phyloP scores from a whole-genome alignment of 1,140 invertebrate species.

The Solenopsis fugax region DNA sequence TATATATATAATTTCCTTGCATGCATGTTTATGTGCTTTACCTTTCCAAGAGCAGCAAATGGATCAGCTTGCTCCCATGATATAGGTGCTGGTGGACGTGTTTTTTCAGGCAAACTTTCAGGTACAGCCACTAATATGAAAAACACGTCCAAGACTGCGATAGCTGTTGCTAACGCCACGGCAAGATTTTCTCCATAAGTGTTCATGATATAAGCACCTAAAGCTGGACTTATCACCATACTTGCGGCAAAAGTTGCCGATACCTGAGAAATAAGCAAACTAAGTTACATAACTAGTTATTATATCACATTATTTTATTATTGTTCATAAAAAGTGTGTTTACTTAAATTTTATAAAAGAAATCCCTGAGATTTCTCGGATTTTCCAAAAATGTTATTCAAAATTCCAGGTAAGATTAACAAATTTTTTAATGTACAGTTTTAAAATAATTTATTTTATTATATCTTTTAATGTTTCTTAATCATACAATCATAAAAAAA shows the following conservation, averaged over 20 bases:
- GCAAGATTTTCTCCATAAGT: constrained; percentile 97
- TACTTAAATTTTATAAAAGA: no score
- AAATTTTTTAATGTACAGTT: no score
- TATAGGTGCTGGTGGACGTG: constrained; percentile 93
- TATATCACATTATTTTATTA: neutral
- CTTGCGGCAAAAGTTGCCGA: constrained; percentile 99
- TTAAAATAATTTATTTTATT: no score
- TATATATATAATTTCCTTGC: neutral
- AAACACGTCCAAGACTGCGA: constrained; percentile 98
- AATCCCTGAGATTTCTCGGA: no score
- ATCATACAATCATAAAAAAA: no score
- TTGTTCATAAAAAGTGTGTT: neutral
- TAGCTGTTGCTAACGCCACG: constrained; percentile 97
- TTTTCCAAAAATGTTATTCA: no score
- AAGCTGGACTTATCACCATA: constrained; percentile 98
- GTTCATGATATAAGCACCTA: constrained; percentile 97
- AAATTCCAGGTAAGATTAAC: no score
- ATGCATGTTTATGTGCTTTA: constrained; percentile 82
- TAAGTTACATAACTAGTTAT: constrained; percentile 6
- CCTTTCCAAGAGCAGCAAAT: constrained; percentile 91
- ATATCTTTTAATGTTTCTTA: no score
- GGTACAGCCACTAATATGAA: constrained; percentile 99
- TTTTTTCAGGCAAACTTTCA: constrained; percentile 98
- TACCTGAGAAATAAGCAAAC: constrained; percentile 86
- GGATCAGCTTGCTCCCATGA: constrained; percentile 99